A percentile compares a stretch with the other conserved stretches of the same genome.
Evolutionary conservation across 2,797 vertebrate species (phyloP).

Genomic region (Pachyuromys duprasi): DNA sequence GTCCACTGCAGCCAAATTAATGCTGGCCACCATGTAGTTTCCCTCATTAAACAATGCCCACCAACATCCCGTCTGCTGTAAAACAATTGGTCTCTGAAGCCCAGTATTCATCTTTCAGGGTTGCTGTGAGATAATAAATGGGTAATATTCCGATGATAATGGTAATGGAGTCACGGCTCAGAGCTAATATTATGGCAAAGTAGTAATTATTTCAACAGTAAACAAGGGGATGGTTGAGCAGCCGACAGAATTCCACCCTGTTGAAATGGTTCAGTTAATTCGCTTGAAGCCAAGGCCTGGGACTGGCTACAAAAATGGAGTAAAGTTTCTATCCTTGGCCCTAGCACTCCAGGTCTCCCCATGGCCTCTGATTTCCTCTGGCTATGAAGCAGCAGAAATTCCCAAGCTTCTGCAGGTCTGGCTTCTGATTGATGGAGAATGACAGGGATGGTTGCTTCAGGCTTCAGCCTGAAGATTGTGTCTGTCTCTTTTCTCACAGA

Average conservation of each 20-base stretch:
- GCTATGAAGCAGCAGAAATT: neutral
- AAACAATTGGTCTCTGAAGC: conserved; percentile 90
- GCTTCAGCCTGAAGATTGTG: neutral
- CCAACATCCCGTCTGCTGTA: conserved; percentile 89
- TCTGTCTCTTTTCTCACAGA: too few relatives aligned
- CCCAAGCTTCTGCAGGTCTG: neutral
- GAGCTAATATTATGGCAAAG: conserved; percentile 92
- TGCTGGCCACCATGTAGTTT: conserved; percentile 87
- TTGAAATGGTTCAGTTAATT: conserved; percentile 84
- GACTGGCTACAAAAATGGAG: conserved; percentile 45
- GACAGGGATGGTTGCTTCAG: neutral
- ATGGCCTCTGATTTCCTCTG: neutral
- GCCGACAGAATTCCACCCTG: conserved; percentile 84
- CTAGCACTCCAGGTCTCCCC: neutral
- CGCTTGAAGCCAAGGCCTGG: conserved; percentile 55
- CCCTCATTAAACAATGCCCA: conserved; percentile 90
- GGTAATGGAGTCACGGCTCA: conserved; percentile 91
- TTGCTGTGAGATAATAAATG: conserved; percentile 91
- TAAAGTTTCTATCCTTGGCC: neutral
- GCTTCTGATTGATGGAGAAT: neutral
- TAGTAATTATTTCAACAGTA: conserved; percentile 92
- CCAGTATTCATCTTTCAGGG: conserved; percentile 90
- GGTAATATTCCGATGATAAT: conserved; percentile 90
- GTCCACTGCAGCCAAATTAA: conserved; percentile 85
- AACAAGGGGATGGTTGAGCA: conserved; percentile 90